phyloP scores from a whole-genome alignment of 2,888 invertebrate genomes.

The Clivina fossor region DNA sequence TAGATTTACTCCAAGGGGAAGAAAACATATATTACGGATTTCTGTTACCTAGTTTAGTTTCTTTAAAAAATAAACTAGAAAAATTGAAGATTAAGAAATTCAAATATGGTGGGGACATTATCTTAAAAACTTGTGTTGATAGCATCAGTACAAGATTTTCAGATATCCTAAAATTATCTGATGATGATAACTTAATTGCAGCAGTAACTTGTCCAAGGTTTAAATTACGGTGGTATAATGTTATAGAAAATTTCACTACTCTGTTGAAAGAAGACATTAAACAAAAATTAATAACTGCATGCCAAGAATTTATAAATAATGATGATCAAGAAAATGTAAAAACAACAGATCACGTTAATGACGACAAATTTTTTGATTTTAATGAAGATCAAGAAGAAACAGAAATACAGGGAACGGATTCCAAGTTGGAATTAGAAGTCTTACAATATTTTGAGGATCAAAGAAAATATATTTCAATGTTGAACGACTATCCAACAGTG shows the following conservation, averaged over 20 bases:
- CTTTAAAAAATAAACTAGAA: slow-evolving; percentile 15
- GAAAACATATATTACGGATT: slow-evolving; percentile 26
- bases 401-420: neutral
- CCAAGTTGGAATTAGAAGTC: slow-evolving; percentile 6
- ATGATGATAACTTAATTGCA: slow-evolving; percentile 13
- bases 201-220: slow-evolving; percentile 1
- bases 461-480: slow-evolving; percentile 2
- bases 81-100: neutral
- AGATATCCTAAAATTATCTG: neutral
- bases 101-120: neutral
- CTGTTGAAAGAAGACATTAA: neutral
- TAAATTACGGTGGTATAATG: slow-evolving; percentile 4
- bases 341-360: neutral
- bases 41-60: slow-evolving; percentile 18
- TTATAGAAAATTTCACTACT: neutral
- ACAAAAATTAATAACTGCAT: slow-evolving; percentile 2
- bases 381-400: neutral
- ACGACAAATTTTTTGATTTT: slow-evolving; percentile 8
- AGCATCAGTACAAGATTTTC: neutral
- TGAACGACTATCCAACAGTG: neutral
- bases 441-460: slow-evolving; percentile 5
- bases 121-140: neutral
- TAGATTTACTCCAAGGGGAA: slow-evolving; percentile 37
- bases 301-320: slow-evolving; percentile 1
- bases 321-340: neutral